Evolutionary conservation across 2,888 invertebrate genomes (phyloP).

Genomic region (Nipponacmea schrenckii): DNA sequence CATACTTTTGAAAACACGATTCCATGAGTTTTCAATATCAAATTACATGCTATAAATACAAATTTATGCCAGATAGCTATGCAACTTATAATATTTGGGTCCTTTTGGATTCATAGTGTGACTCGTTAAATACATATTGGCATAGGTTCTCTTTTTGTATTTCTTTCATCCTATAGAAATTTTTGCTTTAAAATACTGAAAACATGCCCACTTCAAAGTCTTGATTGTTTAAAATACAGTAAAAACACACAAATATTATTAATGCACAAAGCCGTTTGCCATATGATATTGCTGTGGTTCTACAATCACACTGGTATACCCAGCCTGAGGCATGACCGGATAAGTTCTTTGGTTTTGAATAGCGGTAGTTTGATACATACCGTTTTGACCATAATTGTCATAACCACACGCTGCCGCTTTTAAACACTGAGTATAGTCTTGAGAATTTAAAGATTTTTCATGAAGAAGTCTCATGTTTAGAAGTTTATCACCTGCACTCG

Average conservation of each 20-base stretch:
- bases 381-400: constrained; percentile 46
- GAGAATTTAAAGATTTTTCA: constrained; percentile 34
- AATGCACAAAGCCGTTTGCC: constrained; percentile 68
- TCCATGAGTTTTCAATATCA: no score
- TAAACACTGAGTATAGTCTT: constrained; percentile 50
- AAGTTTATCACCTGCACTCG: constrained; percentile 33
- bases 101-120: no score
- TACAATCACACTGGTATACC: constrained; percentile 92
- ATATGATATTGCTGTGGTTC: constrained; percentile 83
- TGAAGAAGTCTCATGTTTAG: constrained; percentile 41
- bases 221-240: background rate
- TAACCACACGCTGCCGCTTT: constrained; percentile 54
- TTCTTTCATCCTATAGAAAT: no score
- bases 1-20: no score
- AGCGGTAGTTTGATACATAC: constrained; percentile 38
- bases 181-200: background rate
- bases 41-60: no score
- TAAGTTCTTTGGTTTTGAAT: constrained; percentile 46
- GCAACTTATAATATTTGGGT: no score
- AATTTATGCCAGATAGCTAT: no score
- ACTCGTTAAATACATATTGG: no score
- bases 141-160: no score
- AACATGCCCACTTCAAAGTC: background rate
- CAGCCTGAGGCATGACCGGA: constrained; percentile 67
- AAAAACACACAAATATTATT: constrained; percentile 26